Evolutionary conservation across 2,797 vertebrate genomes (phyloP), one percentile per base, ranked within the genome.

Genomic region (Coreius guichenoti): DNA sequence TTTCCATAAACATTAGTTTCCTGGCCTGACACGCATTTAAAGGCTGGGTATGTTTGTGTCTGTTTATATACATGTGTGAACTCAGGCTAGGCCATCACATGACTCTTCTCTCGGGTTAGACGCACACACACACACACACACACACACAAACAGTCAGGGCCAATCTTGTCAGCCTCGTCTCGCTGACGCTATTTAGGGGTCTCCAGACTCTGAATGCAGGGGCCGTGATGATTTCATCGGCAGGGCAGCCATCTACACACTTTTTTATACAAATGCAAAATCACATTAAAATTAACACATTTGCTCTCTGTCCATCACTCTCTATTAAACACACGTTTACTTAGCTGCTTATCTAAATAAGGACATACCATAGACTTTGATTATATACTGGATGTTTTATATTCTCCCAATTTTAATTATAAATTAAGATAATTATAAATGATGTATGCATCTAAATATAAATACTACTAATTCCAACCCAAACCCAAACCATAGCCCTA

Each of bases 131-230:
- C 90, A 90, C 93, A 85, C 73, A 83, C 11, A 93, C 63, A 82
- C 90, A 89, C 93, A 93, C 79, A 75, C 31, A 85, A 23, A 76
- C 3, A 93, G 94, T 96, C 95, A 95, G 93, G 92, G 92, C 92
- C 91, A 92, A 96, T 96, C 94, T 94, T 91, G 89, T 95, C 95
- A 95, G 91, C 91, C 90, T 91, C 88, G 91, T 91, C 93, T 95
- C 92, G 91, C 92, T 95, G 93, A 93, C 87, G 88, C 91, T 91
- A 92, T 94, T 94, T 90, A 89, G 94, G 91, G 93, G 93, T 92
- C 86, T 91, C 93, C 92, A 93, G 93, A 90, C 90, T 93, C 92
- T 92, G 90, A 94, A 93, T 88, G 93, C 94, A 95, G 90, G 91
- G 93, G 93, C 94, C 89, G 89, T 94, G 93, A 95, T 94, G 93